Base-by-base conservation (phyloP, 2,797 vertebrate genomes). In the Nyctalus aviator region DNA sequence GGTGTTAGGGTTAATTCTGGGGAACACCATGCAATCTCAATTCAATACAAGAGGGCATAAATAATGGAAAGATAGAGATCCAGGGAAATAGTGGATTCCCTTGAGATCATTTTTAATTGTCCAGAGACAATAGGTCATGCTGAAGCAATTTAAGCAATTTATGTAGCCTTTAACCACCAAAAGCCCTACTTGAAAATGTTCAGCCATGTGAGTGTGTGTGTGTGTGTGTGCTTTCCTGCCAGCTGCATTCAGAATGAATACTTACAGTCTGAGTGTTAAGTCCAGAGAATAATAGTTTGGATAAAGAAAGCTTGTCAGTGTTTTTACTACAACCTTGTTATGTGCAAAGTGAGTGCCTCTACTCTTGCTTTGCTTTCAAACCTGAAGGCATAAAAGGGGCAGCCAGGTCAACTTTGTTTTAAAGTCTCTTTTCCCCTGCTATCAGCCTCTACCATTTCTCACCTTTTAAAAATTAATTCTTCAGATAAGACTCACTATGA, bases 91-190 rank as follows among this genome's bases (percentile, higher is more conserved):
- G 81, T 93, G 64, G 66, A 95, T 94, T 93, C 96, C 84, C 73
- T 93, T 91, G 78, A 94, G 68, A 95, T 88, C 57, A 81, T 71
- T 96, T 94, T 96, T 90, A 95, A 95, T 95, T 96, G 84, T 95
- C 41, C 13, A 53, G 57, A 93, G 27, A 89, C 41, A 88, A 81
- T 79, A 94, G 73, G 37, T 95, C 73, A 91, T 83, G 32, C 64
- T 53, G 21, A 95, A 96, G 55, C 84, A 97, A 84, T 89, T 95
- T 92, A 53, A 53, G 50, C 50, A 53, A 53, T 53, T 53, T 53
- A 53, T 6, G 6, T 53, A 93, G 73, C 73, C 87, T 90, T 94
- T 94, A 92, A 85, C 62, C 71, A 90, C 77, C 85, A 90, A 94
- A 85, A 44, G 50, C 32, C 84, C 55, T 81, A 76, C 78, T 92